Base-by-base conservation (phyloP, 2,888 invertebrate genomes). In the Euzetes globulus region DNA sequence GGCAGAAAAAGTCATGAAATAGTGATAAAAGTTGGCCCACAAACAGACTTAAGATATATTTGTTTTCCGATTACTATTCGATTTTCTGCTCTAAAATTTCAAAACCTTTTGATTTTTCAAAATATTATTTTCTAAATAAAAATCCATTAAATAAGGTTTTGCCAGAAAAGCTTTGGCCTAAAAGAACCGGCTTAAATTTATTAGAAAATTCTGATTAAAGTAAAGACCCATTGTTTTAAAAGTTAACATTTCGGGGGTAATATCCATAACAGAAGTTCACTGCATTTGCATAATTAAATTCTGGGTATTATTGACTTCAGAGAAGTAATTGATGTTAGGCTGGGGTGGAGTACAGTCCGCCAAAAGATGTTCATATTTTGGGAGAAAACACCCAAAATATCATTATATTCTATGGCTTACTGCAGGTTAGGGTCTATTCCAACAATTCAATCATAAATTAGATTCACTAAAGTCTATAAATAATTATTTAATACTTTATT, bases 341-440 rank as follows among this genome's bases (percentile, higher is more conserved):
- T 68, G 13, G 45, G 68, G 45, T 37, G 45, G 68, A 68, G 68
- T 41, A 27, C 19, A 29, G 41, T n/a, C n/a, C 15, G 15, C 3
- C 15, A 17, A 68, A 37, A 22, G 41, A 68, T 37, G 15, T 17
- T 19, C 41, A 17, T 9, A n/a, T 22, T 68, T 60, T 68, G 2
- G 45, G 68, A 19, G 68, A 68, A 68, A 68, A 68, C 68, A 68
- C 68, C 68, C 68, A 68, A 68, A 68, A 60, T 60, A 60, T 60
- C 29, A 60, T 33, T 60, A 60, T 60, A 60, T 33, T 60, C 6
- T 17, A 33, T 60, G 60, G 17, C n/a, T 27, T 58, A 7, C n/a
- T 7, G n/a, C n/a, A 1, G 58, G 22, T 15, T 27, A 15, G 29
- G 33, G 33, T 33, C 33, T 60, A 5, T n/a, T 29, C 60, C 13